Evolutionary conservation across 2,113 vertebrate genomes (phyloP), one percentile per base, ranked within the genome.

Genomic region (Phylloscopus trochilus): DNA sequence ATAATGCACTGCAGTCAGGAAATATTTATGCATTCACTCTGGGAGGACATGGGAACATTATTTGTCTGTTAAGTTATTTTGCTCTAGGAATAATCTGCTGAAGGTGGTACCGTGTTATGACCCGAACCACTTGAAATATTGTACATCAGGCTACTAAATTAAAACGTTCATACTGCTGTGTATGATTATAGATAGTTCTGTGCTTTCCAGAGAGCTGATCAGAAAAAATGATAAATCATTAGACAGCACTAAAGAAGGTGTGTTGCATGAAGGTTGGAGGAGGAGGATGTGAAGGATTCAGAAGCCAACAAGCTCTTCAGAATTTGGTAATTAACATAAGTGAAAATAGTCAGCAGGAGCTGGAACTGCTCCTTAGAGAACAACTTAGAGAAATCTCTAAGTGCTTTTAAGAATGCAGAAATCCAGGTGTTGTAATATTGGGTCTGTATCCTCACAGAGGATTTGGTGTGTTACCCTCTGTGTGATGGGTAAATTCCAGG

Each of bases 301-400:
- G 78, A 94, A 94, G 68, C 51, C 87, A 85, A 44, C 30, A 44
- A 80, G 31, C 93, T 96, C 94, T 93, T 94, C 76, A 89, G 91
- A 96, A 93, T 93, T 53, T 55, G 46, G 10, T 83, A 74, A 51
- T 70, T 67, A 95, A 21, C 59, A 70, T 70, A 80, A 91, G 11
- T 58, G 58, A 92, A 76, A 96, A 75, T 75, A 46, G 83, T 93
- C 79, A 93, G 56, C 76, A 67, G 47, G 49, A 75, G 66, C 44
- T 63, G 51, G 49, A 87, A 47, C 4, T 18, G 68, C 68, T 39
- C 37, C 37, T 39, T 39, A 39, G 37, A 39, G 37, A 39, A 9
- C 37, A 39, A 39, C 37, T 39, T 39, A 39, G 37, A 75, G 28
- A 78, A 56, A 55, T 72, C 44, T 66, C 15, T 12, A 20, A 23